Conservation (phyloP, 2,888 invertebrate species). For the Folsomia candida region DNA sequence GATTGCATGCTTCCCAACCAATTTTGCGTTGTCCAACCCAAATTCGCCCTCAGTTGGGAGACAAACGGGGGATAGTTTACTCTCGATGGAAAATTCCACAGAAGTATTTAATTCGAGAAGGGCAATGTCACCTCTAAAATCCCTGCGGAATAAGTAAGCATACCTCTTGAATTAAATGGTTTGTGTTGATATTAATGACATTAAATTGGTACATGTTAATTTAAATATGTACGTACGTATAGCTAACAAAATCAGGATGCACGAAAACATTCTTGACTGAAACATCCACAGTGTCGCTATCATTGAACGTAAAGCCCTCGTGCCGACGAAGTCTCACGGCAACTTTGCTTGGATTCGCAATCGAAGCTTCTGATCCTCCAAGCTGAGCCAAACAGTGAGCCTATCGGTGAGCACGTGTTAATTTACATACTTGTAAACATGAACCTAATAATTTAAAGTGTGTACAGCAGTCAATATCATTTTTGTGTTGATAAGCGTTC, state of each 20-base stretch:
- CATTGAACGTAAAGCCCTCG: background rate
- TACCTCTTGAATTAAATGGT: too few species aligned
- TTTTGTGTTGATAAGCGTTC: slow-evolving; percentile 19
- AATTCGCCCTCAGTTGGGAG: slow-evolving; percentile 10
- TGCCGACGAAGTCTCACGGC: slow-evolving; percentile 4
- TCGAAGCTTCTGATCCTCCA: background rate
- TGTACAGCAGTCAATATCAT: slow-evolving; percentile 23
- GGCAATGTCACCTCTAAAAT: slow-evolving; percentile 20
- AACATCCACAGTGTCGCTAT: background rate
- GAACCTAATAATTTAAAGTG: too few species aligned
- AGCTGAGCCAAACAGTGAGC: slow-evolving; percentile 19
- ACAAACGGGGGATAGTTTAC: slow-evolving; percentile 19
- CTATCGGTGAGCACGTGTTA: background rate
- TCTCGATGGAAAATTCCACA: slow-evolving; percentile 4
- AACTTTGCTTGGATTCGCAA: background rate
- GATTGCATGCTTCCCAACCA: slow-evolving; percentile 16
- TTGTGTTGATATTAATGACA: too few species aligned
- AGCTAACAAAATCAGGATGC: background rate
- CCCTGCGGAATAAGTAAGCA: background rate
- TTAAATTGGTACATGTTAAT: too few species aligned
- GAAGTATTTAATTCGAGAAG: slow-evolving; percentile 13
- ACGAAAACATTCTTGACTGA: slow-evolving; percentile 13
- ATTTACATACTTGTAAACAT: too few species aligned
- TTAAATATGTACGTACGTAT: background rate
- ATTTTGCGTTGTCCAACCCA: background rate